Evolutionary conservation across 2,888 invertebrate species (phyloP).

Genomic region (Strigamia maritima): DNA sequence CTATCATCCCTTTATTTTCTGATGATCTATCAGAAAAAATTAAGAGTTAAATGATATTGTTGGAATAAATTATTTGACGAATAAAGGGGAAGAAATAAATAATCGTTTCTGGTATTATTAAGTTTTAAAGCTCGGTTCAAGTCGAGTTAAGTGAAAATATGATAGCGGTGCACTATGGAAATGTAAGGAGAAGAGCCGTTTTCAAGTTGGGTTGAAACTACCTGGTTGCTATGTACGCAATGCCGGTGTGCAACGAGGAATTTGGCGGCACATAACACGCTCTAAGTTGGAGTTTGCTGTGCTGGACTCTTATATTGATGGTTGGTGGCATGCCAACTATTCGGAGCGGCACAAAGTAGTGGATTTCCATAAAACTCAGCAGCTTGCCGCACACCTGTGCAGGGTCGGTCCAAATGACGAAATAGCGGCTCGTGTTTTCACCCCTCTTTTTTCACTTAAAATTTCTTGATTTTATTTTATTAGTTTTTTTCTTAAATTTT

Average conservation of each 20-base stretch:
- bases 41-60: background rate
- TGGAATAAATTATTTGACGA: background rate
- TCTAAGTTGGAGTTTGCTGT: constrained; percentile 2
- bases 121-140: background rate
- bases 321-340: constrained; percentile 30
- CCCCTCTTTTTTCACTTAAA: background rate
- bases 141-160: background rate
- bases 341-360: constrained; percentile 30
- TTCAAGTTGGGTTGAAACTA: constrained; percentile 16
- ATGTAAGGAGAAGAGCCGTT: background rate
- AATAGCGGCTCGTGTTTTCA: constrained; percentile 24
- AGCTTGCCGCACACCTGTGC: constrained; percentile 21
- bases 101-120: background rate
- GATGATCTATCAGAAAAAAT: background rate
- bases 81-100: background rate
- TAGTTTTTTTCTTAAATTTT: background rate
- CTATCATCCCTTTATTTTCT: background rate
- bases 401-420: constrained; percentile 10
- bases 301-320: constrained; percentile 17
- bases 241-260: constrained; percentile 22
- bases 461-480: background rate
- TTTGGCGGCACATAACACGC: constrained; percentile 28
- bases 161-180: background rate
- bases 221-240: constrained; percentile 18
- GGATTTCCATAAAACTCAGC: constrained; percentile 30